Evolutionary conservation across 2,113 vertebrate genomes (phyloP).

Genomic region (Atherinomorus stipes): DNA sequence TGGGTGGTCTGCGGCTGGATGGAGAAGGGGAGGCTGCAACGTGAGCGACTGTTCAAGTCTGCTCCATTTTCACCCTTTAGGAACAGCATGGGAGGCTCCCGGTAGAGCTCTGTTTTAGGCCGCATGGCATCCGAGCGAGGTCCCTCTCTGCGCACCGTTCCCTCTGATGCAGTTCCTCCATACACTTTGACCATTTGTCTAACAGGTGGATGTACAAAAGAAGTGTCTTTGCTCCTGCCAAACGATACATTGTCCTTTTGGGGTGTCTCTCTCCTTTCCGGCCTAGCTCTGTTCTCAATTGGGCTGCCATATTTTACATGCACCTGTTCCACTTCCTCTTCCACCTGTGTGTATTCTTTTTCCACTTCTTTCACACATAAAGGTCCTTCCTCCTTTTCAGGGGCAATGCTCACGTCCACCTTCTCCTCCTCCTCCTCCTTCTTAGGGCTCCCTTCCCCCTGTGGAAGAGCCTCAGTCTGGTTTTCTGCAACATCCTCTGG

Average conservation of each 20-base stretch:
- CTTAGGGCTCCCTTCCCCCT: conserved; percentile 69
- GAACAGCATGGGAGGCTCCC: conserved; percentile 72
- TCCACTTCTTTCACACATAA: conserved; percentile 30
- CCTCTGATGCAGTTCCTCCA: conserved; percentile 67
- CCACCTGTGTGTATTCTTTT: conserved; percentile 39
- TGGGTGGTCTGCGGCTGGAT: conserved; percentile 60
- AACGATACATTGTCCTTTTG: conserved; percentile 45
- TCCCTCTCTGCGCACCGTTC: conserved; percentile 68
- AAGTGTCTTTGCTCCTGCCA: conserved; percentile 62
- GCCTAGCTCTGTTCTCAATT: conserved; percentile 38
- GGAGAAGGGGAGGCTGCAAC: conserved; percentile 71
- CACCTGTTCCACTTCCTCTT: conserved; percentile 67
- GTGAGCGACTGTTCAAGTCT: conserved; percentile 66
- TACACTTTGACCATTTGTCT: conserved; percentile 75
- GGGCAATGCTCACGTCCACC: conserved; percentile 31
- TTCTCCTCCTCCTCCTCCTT: conserved; percentile 48
- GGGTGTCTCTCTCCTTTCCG: conserved; percentile 58
- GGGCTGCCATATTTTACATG: conserved; percentile 63
- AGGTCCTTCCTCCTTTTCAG: conserved; percentile 54
- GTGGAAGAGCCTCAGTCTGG: conserved; percentile 63
- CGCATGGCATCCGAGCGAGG: conserved; percentile 68
- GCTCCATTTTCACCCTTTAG: conserved; percentile 72
- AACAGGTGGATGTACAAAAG: conserved; percentile 53
- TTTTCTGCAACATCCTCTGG: conserved; percentile 69
- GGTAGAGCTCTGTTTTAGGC: conserved; percentile 76